phyloP scores from a whole-genome alignment of 2,797 vertebrate species.

The Hippoglossus hippoglossus region DNA sequence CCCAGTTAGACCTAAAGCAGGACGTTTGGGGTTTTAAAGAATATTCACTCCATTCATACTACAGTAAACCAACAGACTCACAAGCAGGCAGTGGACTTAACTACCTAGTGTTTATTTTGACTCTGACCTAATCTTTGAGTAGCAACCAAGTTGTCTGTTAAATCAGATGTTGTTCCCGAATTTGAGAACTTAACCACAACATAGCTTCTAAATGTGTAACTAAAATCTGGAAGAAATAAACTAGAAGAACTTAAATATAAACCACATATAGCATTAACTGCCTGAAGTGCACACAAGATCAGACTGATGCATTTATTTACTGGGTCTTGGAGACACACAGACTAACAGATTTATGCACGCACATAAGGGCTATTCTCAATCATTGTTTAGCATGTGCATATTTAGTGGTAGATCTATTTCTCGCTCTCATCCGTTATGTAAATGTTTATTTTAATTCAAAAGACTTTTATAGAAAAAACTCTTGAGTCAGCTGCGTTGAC shows the following conservation, averaged over 20 bases:
- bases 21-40: too few species aligned
- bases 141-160: too few species aligned
- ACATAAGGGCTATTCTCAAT: too few species aligned
- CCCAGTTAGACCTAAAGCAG: too few species aligned
- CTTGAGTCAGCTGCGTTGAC: too few species aligned
- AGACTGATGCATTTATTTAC: slow-evolving; percentile 7
- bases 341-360: not conserved
- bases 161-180: not conserved
- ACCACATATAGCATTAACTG: slow-evolving; percentile 4
- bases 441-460: too few species aligned
- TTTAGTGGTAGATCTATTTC: too few species aligned
- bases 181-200: not conserved
- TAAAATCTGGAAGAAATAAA: slow-evolving; percentile 1
- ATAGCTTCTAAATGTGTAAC: slow-evolving; percentile 4
- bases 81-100: not conserved
- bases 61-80: slow-evolving; percentile 3
- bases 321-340: not conserved
- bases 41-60: not conserved
- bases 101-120: not conserved
- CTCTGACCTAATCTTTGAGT: not conserved
- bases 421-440: too few species aligned
- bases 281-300: not conserved
- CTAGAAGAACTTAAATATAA: not conserved
- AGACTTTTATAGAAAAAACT: too few species aligned
- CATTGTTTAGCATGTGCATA: too few species aligned